Evolutionary conservation across 2,113 vertebrate species (phyloP), one percentile per base, ranked within the genome.

Genomic region (Poeciliopsis turrubarensis): DNA sequence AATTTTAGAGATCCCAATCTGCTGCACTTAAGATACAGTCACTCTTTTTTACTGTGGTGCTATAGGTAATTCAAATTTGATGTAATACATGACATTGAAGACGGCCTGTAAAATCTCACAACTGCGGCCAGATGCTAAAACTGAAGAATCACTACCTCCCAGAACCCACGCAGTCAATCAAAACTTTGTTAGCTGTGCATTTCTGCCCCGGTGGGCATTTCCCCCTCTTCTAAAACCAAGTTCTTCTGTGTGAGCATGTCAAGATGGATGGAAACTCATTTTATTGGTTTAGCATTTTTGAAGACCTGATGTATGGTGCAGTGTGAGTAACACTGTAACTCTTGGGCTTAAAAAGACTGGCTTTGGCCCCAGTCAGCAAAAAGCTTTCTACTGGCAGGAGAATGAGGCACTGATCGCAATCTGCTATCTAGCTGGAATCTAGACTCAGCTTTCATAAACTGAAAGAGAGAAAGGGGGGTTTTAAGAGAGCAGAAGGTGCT

Each of bases 361-460:
- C 95, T 93, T 87, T 69, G 67, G 80, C 83, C 87, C 93, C 92
- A 89, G 83, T 91, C 91, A 92, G 92, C 90, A 89, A 89, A 94
- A 92, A 94, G 91, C 91, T 93, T 94, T 92, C 93, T 92, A 82
- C 89, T 95, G 92, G 89, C 91, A 92, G 82, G 81, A 88, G 87
- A 91, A 80, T 66, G 84, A 91, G 73, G 81, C 83, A 87, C 92
- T 74, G 91, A 92, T 88, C 85, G 70, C 86, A 93, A 94, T 89
- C 91, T 94, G 88, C 86, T 92, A 93, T 92, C 89, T 83, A 73
- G 86, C 78, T 60, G 68, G 26, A 88, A 92, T 93, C 92, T 92
- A 77, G 78, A 87, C 84, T 87, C 89, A 67, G 86, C 87, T 90
- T 91, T 89, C 87, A 91, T 89, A 92, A 77, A 85, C 41, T 92